Evolutionary conservation across 1,140 invertebrate genomes (phyloP).

Genomic region (Drosophila quadrilineata): DNA sequence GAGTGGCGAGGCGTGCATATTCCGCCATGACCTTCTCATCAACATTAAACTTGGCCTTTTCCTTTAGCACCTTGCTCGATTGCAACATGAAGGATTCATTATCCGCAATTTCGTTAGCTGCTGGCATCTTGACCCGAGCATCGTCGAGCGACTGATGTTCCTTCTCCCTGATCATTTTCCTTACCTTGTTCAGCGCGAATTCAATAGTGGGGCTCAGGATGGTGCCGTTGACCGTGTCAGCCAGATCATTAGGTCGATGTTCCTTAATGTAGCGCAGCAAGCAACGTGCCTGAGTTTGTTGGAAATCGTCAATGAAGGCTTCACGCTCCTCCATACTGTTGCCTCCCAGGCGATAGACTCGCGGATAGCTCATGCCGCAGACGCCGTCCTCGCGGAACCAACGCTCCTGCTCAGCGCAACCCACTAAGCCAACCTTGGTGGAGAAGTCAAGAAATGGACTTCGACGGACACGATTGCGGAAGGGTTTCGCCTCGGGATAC

Average conservation of each 20-base stretch:
- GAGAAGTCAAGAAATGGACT: constrained; percentile 83
- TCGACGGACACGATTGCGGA: constrained; percentile 83
- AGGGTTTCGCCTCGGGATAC: constrained; percentile 78
- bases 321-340: constrained; percentile 81
- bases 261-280: constrained; percentile 89
- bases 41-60: constrained; percentile 81
- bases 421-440: constrained; percentile 84
- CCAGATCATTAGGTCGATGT: constrained; percentile 34
- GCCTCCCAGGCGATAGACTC: constrained; percentile 83
- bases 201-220: constrained; percentile 82
- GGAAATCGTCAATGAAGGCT: constrained; percentile 84
- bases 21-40: constrained; percentile 80
- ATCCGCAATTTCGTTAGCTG: constrained; percentile 82
- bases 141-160: constrained; percentile 63
- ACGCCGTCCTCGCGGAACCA: constrained; percentile 84
- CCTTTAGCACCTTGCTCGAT: constrained; percentile 82
- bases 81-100: constrained; percentile 87
- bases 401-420: constrained; percentile 83
- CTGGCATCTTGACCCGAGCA: constrained; percentile 38
- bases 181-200: constrained; percentile 82
- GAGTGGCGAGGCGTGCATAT: constrained; percentile 83
- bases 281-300: constrained; percentile 91
- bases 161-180: constrained; percentile 56
- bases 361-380: constrained; percentile 83
- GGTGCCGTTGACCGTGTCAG: constrained; percentile 42